Evolutionary conservation across 2,113 vertebrate genomes (phyloP), one percentile per base, ranked within the genome.

Genomic region (Saguinus midas): DNA sequence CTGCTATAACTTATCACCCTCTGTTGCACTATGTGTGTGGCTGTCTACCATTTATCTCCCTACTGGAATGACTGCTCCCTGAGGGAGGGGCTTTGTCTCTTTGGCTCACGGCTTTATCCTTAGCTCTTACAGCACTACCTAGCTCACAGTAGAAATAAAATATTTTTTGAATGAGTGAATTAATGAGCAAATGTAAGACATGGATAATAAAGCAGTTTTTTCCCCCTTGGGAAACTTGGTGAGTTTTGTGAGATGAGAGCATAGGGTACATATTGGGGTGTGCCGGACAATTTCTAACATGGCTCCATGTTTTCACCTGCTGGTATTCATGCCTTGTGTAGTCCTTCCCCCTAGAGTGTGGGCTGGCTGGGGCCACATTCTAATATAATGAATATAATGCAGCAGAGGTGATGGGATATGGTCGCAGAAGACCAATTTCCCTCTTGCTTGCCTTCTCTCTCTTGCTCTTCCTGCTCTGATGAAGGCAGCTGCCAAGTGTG

Each of bases 21-120:
- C 18, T 3, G 37, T 73, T 29, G 16, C 8, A 35, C 29, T 2
- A 1, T 27, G 10, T 48, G 35, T 37, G n/a, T 27, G 1, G 1
- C 5, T 37, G 3, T 4, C 27, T 68, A 6, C 35, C 16, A 2
- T 14, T 55, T 25, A 3, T 8, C 23, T 58, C 32, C 55, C 55
- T 14, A 16, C n/a, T 40, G 29, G 58, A 43, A 16, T 16, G 35
- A 48, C 57, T 14, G 1, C 80, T n/a, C 23, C n/a, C 5, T 3
- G 27, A 55, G 21, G 35, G 40, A 43, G 25, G n/a, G 3, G 0
- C n/a, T n/a, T 64, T 29, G n/a, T 45, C 29, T 13, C 0, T 40
- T n/a, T 21, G 82, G n/a, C 17, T 32, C 64, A 8, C 40, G 20
- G 9, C 52, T 43, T 3, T 18, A 14, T 37, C 48, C 37, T 72